Percentiles rank a stretch among this genome's conserved stretches.
phyloP scores from a whole-genome alignment of 2,888 invertebrate genomes.

The Lysandra coridon region DNA sequence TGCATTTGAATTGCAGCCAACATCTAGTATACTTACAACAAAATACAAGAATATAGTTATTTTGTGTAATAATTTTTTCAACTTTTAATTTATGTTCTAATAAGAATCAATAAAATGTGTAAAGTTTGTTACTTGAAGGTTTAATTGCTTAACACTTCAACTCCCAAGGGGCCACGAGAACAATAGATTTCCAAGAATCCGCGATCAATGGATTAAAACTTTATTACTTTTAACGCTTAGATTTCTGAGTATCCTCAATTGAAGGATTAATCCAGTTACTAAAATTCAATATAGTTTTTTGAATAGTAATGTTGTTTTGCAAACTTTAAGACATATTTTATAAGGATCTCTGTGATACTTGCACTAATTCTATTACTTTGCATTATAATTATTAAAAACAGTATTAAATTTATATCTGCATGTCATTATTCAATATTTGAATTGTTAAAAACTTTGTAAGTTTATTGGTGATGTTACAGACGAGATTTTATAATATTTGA shows the following conservation, averaged over 20 bases:
- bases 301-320: not conserved
- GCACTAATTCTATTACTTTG: no score
- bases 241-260: no score
- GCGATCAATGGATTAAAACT: not conserved
- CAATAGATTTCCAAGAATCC: no score
- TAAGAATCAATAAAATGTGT: not conserved
- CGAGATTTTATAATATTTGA: conserved; percentile 88
- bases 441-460: not conserved
- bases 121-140: not conserved
- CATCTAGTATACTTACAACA: not conserved
- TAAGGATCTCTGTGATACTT: no score
- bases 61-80: not conserved
- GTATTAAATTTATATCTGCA: no score
- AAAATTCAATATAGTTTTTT: not conserved
- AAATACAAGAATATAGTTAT: not conserved
- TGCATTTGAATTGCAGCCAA: no score
- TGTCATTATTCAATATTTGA: not conserved
- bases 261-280: not conserved
- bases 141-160: not conserved
- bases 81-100: not conserved
- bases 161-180: no score
- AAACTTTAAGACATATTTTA: no score
- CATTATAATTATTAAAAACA: no score
- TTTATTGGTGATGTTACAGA: conserved; percentile 57
- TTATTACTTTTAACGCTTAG: no score